Percentiles rank a stretch among this genome's conserved stretches.
Conservation (phyloP, 2,888 invertebrate genomes). For the Gymnosoma rotundatum region DNA sequence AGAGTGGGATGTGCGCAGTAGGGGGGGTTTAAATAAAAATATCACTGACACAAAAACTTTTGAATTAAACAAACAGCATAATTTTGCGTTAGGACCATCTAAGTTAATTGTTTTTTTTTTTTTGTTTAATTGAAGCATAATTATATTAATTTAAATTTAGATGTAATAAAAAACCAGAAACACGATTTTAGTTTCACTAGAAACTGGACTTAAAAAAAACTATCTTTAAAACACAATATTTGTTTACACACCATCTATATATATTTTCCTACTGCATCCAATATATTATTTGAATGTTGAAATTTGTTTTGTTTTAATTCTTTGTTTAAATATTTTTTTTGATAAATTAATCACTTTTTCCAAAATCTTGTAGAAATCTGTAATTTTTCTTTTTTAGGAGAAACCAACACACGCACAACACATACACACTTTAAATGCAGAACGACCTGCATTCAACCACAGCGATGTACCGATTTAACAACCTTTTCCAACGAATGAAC, state of each 20-base stretch:
- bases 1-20: slow-evolving; percentile 50
- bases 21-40: slow-evolving; percentile 50
- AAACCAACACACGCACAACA: slow-evolving; percentile 59
- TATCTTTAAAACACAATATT: slow-evolving; percentile 4
- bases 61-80: slow-evolving; percentile 46
- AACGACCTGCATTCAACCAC: slow-evolving; percentile 62
- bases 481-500: slow-evolving; percentile 59
- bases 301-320: slow-evolving; percentile 17
- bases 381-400: slow-evolving; percentile 42
- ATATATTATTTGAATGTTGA: slow-evolving; percentile 8
- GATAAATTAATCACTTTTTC: slow-evolving; percentile 30
- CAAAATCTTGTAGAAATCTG: slow-evolving; percentile 45
- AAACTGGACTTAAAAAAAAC: slow-evolving; percentile 32
- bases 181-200: neutral
- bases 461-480: slow-evolving; percentile 38
- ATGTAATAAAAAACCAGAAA: neutral
- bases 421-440: slow-evolving; percentile 65
- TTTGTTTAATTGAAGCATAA: neutral
- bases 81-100: slow-evolving; percentile 43
- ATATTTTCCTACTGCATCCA: slow-evolving; percentile 27
- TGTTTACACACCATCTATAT: slow-evolving; percentile 52
- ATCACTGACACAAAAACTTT: slow-evolving; percentile 52
- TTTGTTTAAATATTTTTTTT: slow-evolving; percentile 22
- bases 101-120: slow-evolving; percentile 17
- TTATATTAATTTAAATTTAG: slow-evolving; percentile 3